Evolutionary conservation across 2,888 invertebrate genomes (phyloP).

Genomic region (Hemaris fuciformis): DNA sequence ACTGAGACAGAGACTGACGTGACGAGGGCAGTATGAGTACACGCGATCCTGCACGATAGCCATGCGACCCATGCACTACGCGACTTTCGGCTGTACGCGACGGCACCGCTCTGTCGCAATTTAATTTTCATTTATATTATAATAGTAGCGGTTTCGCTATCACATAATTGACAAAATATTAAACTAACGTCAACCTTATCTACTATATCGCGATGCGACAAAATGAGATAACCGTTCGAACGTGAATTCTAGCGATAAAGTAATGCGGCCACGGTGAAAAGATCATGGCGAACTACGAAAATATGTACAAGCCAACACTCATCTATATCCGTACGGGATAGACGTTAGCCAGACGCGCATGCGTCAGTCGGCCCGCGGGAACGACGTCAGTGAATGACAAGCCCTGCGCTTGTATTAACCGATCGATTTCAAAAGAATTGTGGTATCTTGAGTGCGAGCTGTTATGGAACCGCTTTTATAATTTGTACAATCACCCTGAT

Average conservation of each 20-base stretch:
- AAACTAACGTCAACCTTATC: conserved; percentile 65
- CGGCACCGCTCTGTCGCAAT: conserved; percentile 60
- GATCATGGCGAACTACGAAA: conserved; percentile 60
- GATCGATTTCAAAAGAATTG: conserved; percentile 76
- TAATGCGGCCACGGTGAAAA: conserved; percentile 68
- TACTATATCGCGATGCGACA: conserved; percentile 71
- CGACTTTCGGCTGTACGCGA: conserved; percentile 49
- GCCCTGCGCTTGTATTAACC: conserved; percentile 70
- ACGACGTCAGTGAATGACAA: conserved; percentile 78
- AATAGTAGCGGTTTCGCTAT: conserved; percentile 63
- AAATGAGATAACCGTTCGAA: conserved; percentile 68
- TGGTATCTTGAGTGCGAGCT: conserved; percentile 38
- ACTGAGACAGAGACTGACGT: no score
- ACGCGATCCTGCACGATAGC: conserved; percentile 42
- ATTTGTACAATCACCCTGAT: conserved; percentile 27
- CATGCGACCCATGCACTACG: conserved; percentile 50
- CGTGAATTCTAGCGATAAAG: conserved; percentile 61
- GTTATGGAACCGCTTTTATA: conserved; percentile 30
- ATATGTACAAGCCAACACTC: conserved; percentile 63
- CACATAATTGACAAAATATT: conserved; percentile 72
- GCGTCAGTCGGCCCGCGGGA: conserved; percentile 64
- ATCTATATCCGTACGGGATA: conserved; percentile 73
- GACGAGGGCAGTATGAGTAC: conserved; percentile 48
- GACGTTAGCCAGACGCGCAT: conserved; percentile 79
- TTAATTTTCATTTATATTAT: conserved; percentile 71